A percentile compares a stretch with the other conserved stretches of the same genome.
phyloP scores from a whole-genome alignment of 2,113 vertebrate genomes.

The Dendropsophus ebraccatus region DNA sequence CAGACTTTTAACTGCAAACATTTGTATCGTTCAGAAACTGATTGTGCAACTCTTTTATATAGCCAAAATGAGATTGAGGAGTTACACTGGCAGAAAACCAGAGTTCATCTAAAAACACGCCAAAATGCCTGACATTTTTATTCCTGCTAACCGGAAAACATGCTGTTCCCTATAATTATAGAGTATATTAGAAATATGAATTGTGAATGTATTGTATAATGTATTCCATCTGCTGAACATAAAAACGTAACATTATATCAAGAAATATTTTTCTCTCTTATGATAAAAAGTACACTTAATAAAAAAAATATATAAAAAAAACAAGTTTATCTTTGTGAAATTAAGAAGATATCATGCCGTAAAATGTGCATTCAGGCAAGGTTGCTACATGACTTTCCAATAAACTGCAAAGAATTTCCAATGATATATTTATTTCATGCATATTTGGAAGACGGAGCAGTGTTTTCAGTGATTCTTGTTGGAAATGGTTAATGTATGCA shows the following conservation, averaged over 20 bases:
- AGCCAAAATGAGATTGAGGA: slow-evolving; percentile 24
- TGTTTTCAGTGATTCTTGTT: not conserved
- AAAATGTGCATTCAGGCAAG: slow-evolving; percentile 36
- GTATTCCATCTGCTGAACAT: slow-evolving; percentile 56
- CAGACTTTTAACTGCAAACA: not conserved
- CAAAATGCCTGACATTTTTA: slow-evolving; percentile 57
- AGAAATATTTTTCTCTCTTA: slow-evolving; percentile 40
- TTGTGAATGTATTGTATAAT: slow-evolving; percentile 52
- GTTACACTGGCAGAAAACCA: slow-evolving; percentile 50
- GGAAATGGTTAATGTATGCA: slow-evolving; percentile 47
- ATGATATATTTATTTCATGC: slow-evolving; percentile 23
- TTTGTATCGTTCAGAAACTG: not conserved
- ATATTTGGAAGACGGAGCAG: not conserved
- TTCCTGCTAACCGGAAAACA: slow-evolving; percentile 52
- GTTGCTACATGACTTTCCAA: slow-evolving; percentile 16
- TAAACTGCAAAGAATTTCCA: not conserved
- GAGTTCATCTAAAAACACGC: slow-evolving; percentile 53
- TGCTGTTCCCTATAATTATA: slow-evolving; percentile 56
- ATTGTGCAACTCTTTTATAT: slow-evolving; percentile 28
- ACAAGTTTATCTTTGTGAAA: slow-evolving; percentile 40
- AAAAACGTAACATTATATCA: slow-evolving; percentile 49
- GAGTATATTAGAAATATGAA: slow-evolving; percentile 52
- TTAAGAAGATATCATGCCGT: slow-evolving; percentile 23
- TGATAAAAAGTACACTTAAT: slow-evolving; percentile 36
- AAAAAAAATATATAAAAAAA: slow-evolving; percentile 23